Percentiles rank a stretch among this genome's conserved stretches.
Conservation (phyloP, 2,113 vertebrate species). For the Platycercus adscitus region DNA sequence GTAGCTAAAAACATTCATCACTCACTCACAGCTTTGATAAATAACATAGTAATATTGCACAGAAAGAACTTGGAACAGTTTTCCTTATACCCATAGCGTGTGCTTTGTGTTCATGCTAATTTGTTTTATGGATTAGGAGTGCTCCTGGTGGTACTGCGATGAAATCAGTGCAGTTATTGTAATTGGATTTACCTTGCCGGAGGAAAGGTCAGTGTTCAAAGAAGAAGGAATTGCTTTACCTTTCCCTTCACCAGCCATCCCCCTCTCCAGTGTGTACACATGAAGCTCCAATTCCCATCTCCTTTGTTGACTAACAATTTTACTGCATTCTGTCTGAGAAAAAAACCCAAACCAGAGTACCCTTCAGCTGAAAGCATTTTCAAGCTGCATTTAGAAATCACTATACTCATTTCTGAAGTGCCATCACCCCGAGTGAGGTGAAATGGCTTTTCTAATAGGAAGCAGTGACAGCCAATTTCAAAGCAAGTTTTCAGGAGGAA, state of each 20-base stretch:
- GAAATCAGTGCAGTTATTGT: slow-evolving; percentile 13
- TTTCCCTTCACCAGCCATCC: not conserved
- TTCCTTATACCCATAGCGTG: not conserved
- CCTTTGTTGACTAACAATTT: not conserved
- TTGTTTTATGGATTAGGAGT: slow-evolving; percentile 32
- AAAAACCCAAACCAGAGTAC: not conserved
- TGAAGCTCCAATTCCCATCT: not conserved
- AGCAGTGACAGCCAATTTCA: not conserved
- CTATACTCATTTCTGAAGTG: not conserved
- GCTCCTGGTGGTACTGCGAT: slow-evolving; percentile 21
- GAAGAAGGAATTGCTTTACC: slow-evolving; percentile 5
- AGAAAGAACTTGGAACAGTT: not conserved
- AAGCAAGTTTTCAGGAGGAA: not conserved
- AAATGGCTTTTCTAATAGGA: not conserved
- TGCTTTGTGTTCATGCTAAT: slow-evolving; percentile 45
- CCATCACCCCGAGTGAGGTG: not conserved
- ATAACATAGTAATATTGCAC: not conserved
- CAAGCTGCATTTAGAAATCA: not conserved
- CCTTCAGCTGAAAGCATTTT: not conserved
- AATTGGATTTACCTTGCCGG: slow-evolving; percentile 13
- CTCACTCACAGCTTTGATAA: slow-evolving; percentile 15
- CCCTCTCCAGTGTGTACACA: not conserved
- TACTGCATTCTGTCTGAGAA: not conserved
- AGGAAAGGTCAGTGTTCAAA: slow-evolving; percentile 43
- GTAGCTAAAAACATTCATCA: not conserved